Percentiles rank a stretch among this genome's conserved stretches.
phyloP scores from a whole-genome alignment of 2,797 vertebrate species.

The Mastacembelus armatus region DNA sequence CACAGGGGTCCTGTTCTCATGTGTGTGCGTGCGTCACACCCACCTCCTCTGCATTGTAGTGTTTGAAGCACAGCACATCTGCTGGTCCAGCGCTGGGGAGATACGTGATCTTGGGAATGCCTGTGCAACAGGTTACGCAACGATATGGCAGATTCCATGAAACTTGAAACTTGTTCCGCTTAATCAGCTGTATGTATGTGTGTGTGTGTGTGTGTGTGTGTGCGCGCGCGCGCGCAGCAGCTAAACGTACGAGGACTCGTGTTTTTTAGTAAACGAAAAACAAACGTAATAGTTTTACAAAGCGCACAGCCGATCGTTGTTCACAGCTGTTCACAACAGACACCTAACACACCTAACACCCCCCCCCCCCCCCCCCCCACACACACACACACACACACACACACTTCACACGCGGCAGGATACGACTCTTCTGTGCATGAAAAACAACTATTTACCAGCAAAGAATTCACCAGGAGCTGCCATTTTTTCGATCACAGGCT shows the following conservation, averaged over 20 bases:
- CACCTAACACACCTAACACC: no score
- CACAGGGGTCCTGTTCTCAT: not conserved
- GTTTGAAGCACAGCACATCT: slow-evolving; percentile 77
- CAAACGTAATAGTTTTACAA: no score
- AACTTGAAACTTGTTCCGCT: no score
- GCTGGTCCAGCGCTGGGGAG: slow-evolving; percentile 46
- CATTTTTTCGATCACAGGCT: slow-evolving; percentile 38
- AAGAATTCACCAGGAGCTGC: slow-evolving; percentile 59
- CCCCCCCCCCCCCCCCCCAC: not conserved
- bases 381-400: not conserved
- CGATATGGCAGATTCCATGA: not conserved
- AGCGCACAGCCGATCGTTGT: no score
- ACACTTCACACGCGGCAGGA: not conserved
- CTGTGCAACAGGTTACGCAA: slow-evolving; percentile 41
- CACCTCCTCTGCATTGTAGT: slow-evolving; percentile 77
- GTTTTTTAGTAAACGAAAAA: no score
- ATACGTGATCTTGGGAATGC: slow-evolving; percentile 71
- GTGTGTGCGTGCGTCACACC: not conserved
- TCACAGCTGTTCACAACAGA: no score
- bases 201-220: no score
- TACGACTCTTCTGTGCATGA: not conserved
- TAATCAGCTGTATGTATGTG: no score
- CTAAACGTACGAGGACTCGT: no score
- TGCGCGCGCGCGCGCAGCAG: no score
- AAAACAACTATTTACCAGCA: slow-evolving; percentile 34